Percentiles rank a stretch among this genome's conserved stretches.
Conservation (phyloP, 1,140 invertebrate species). For the Mycetomoellerius zeteki region DNA sequence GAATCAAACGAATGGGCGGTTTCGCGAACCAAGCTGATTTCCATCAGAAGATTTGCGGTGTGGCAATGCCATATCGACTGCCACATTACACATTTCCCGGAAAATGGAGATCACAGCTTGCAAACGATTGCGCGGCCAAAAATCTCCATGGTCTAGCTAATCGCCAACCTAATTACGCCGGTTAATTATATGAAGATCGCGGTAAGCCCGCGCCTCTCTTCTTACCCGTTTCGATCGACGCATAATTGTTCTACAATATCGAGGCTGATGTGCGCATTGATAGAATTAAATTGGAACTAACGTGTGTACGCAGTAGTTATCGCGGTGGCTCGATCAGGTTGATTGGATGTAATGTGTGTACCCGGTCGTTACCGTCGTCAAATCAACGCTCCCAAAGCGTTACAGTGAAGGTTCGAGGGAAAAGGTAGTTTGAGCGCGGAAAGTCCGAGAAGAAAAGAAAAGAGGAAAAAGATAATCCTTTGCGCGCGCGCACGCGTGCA, state of each 20-base stretch:
- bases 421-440: constrained; percentile 31
- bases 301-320: constrained; percentile 62
- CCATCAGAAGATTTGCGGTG: constrained; percentile 52
- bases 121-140: constrained; percentile 11
- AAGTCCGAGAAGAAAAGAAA: constrained; percentile 36
- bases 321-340: constrained; percentile 46
- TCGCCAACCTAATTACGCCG: constrained; percentile 51
- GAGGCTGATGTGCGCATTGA: constrained; percentile 51
- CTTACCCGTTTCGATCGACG: constrained; percentile 47
- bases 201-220: background rate
- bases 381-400: constrained; percentile 41
- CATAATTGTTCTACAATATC: constrained; percentile 46
- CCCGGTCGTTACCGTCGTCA: constrained; percentile 55
- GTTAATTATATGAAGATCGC: constrained; percentile 52
- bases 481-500: background rate
- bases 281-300: constrained; percentile 64
- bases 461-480: background rate
- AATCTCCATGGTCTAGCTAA: constrained; percentile 19
- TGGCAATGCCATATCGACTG: constrained; percentile 23
- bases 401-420: constrained; percentile 7
- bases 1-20: constrained; percentile 28
- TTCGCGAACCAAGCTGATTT: constrained; percentile 37
- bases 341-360: constrained; percentile 65
- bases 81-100: constrained; percentile 35
- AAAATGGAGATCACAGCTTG: constrained; percentile 19